Evolutionary conservation across 2,113 vertebrate species (phyloP).

Genomic region (Eudyptes chrysolophus): DNA sequence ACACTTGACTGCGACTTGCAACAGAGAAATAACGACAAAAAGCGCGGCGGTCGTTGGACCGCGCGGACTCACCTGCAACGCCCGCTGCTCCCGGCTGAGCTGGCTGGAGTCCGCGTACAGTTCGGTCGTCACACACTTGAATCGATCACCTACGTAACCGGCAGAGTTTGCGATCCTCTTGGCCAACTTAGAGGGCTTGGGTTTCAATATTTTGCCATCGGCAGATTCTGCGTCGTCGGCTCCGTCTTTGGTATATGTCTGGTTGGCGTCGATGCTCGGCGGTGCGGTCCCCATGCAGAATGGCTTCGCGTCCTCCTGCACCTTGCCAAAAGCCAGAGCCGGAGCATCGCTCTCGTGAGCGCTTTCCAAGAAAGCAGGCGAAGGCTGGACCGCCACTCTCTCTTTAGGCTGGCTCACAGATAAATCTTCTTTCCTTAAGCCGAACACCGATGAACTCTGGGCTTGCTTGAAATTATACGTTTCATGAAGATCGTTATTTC

Average conservation of each 20-base stretch:
- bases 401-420: conserved; percentile 74
- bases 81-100: conserved; percentile 96
- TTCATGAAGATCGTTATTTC: conserved; percentile 75
- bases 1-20: conserved; percentile 50
- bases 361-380: conserved; percentile 68
- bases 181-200: conserved; percentile 85
- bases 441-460: conserved; percentile 68
- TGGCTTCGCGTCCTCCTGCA: conserved; percentile 75
- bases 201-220: conserved; percentile 82
- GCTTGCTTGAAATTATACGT: conserved; percentile 75
- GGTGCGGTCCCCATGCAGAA: conserved; percentile 73
- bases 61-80: conserved; percentile 91
- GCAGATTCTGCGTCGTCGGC: conserved; percentile 71
- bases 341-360: conserved; percentile 61
- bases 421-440: conserved; percentile 74
- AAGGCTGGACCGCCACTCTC: conserved; percentile 57
- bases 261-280: conserved; percentile 55
- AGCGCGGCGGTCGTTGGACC: not conserved
- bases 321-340: conserved; percentile 72
- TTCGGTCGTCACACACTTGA: conserved; percentile 98
- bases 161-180: conserved; percentile 97
- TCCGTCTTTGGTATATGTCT: conserved; percentile 79
- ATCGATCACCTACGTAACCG: conserved; percentile 96
- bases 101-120: conserved; percentile 98
- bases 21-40: conserved; percentile 14